Base-by-base conservation (phyloP, 2,888 invertebrate species). In the Chymomyza amoena region DNA sequence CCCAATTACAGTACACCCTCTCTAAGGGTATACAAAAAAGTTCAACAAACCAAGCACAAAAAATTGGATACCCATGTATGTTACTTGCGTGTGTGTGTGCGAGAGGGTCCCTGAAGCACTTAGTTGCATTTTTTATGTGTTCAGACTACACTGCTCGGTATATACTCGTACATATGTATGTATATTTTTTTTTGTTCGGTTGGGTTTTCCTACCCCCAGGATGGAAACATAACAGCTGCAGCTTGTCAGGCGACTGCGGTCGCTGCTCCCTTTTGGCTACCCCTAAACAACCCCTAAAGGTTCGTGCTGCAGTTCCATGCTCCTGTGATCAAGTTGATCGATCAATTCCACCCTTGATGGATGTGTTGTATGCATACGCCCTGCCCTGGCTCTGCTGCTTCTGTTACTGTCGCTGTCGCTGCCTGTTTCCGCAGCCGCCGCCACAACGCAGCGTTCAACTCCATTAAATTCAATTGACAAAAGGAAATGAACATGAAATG, bases 401-500 rank as follows among this genome's bases (percentile, higher is more conserved):
- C 32, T 7, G 59, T 25, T 9, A 25, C 36, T 10, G 20, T n/a
- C 60, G 9, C 39, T 61, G 16, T n/a, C 18, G 54, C 54, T 54
- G 54, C 54, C 54, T 15, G 18, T 20, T 20, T 54, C 18, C 54
- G 20, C 54, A 9, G 54, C 18, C 54, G 9, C 20, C 15, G 57
- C 25, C 15, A 57, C 32, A 32, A 32, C 20, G 57, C 20, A 57
- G 57, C 57, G 57, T 57, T 70, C 74, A 85, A 87, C 88, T 80
- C 79, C 82, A 81, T 79, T 81, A 77, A 75, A 81, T 81, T 75
- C 75, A 81, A 81, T 81, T 81, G 82, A 77, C 80, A 80, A 80
- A 79, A 73, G 80, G 82, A 80, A 88, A 86, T 78, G 78, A 79
- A 83, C 84, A 83, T 78, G 79, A 79, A 84, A 88, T 88, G 86